Evolutionary conservation across 1,140 invertebrate species (phyloP).

Genomic region (Saccostrea cuccullata): DNA sequence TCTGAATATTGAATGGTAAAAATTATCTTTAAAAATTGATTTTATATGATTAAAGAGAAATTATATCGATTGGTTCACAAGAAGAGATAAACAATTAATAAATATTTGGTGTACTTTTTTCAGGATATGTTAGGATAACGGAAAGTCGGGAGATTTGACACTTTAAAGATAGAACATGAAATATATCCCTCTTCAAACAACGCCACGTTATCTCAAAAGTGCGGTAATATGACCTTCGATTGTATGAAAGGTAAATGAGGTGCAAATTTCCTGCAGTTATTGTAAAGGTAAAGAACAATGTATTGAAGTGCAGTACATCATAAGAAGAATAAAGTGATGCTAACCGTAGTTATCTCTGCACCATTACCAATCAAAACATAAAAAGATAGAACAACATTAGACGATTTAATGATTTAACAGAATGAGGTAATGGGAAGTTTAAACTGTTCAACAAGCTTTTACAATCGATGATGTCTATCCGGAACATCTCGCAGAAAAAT

Average conservation of each 20-base stretch:
- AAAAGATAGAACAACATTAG: not conserved
- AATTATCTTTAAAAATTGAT: not conserved
- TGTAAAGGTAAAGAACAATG: not conserved
- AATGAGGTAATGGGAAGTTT: not conserved
- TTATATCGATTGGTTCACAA: not conserved
- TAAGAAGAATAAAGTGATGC: not conserved
- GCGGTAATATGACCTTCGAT: not conserved
- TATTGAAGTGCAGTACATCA: not conserved
- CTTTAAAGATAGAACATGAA: not conserved
- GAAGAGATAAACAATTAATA: not conserved
- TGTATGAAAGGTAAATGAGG: not conserved
- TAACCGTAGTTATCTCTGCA: not conserved
- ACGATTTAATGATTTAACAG: slow-evolving; percentile 28
- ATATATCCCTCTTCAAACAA: not conserved
- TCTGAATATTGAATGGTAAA: not conserved
- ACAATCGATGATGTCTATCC: slow-evolving; percentile 49
- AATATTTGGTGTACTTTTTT: not conserved
- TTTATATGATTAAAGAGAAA: not conserved
- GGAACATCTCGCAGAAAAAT: slow-evolving; percentile 60
- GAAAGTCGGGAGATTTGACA: not conserved
- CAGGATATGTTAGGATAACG: not conserved
- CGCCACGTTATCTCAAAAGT: not conserved
- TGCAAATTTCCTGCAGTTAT: not conserved
- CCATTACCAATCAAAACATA: not conserved
- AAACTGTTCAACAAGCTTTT: not conserved